These are phyloP conservation scores for Archips xylosteana DNA, from an alignment of 2,888 invertebrate species.

Conservation along the genomic window DNA sequence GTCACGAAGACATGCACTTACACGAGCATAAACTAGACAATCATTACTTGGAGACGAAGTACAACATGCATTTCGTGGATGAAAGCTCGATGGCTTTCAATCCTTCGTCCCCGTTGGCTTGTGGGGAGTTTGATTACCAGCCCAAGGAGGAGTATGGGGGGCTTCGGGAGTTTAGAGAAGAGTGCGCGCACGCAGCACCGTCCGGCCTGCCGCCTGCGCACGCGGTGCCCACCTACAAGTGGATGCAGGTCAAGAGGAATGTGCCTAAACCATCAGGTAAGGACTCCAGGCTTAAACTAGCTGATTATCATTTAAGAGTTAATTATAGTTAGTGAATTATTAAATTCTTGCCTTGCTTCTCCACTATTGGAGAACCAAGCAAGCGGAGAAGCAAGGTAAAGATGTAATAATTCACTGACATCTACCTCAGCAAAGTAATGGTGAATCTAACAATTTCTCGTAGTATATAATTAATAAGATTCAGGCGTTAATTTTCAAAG, in stretches of 20 bases:
- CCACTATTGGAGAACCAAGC: too few relatives aligned
- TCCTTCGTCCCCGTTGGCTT: constrained; percentile 79
- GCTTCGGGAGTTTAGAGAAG: constrained; percentile 71
- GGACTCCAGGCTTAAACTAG: constrained; percentile 52
- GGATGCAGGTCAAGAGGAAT: constrained; percentile 99
- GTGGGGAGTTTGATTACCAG: constrained; percentile 86
- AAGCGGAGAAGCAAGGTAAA: too few relatives aligned
- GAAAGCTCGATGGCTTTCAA: constrained; percentile 76
- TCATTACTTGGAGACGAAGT: constrained; percentile 82
- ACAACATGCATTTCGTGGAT: constrained; percentile 82
- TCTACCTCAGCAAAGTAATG: too few relatives aligned
- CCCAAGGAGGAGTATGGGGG: constrained; percentile 87
- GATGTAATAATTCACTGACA: too few relatives aligned
- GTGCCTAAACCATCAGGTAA: constrained; percentile 97
- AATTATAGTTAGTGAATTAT: too few relatives aligned
- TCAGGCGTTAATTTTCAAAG: too few relatives aligned
- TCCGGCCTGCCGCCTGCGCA: constrained; percentile 78
- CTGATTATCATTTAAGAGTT: too few relatives aligned
- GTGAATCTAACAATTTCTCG: too few relatives aligned
- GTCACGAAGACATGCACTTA: constrained; percentile 77
- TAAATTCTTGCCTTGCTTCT: too few relatives aligned
- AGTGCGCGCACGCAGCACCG: constrained; percentile 67
- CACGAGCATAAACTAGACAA: constrained; percentile 79
- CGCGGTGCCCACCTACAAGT: constrained; percentile 96
- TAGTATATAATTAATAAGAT: too few relatives aligned